phyloP scores from a whole-genome alignment of 2,113 vertebrate genomes.

The Sigmodon hispidus region DNA sequence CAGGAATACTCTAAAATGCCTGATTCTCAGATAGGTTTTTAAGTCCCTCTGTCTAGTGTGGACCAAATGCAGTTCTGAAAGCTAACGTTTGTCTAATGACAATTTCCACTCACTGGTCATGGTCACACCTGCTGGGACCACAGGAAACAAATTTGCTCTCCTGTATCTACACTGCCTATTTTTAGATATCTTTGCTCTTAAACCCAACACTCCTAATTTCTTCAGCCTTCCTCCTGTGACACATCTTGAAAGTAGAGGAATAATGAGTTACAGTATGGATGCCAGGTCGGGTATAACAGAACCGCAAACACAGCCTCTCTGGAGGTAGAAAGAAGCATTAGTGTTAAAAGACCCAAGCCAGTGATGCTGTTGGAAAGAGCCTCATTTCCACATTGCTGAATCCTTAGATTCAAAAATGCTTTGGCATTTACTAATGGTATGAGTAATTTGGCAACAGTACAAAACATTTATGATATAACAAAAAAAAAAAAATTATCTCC shows the following conservation, averaged over 20 bases:
- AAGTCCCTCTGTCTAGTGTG: background rate
- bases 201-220: constrained; percentile 67
- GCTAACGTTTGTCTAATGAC: constrained; percentile 50
- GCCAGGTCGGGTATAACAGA: background rate
- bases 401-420: constrained; percentile 1
- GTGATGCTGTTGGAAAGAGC: constrained; percentile 56
- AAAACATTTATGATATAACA: constrained; percentile 36
- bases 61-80: constrained; percentile 37
- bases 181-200: constrained; percentile 63
- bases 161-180: constrained; percentile 28
- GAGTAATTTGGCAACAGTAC: constrained; percentile 65
- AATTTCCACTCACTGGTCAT: constrained; percentile 54
- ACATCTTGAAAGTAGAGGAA: constrained; percentile 43
- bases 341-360: constrained; percentile 49
- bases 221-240: constrained; percentile 54
- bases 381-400: constrained; percentile 60
- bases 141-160: constrained; percentile 44
- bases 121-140: constrained; percentile 44
- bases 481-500: background rate
- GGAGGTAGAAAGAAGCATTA: background rate
- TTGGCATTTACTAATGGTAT: constrained; percentile 65
- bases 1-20: background rate
- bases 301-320: background rate
- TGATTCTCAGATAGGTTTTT: constrained; percentile 7
- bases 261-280: constrained; percentile 50